These are phyloP conservation scores for Aythya baeri DNA, from an alignment of 2,113 vertebrate genomes.

Conservation along the genomic window DNA sequence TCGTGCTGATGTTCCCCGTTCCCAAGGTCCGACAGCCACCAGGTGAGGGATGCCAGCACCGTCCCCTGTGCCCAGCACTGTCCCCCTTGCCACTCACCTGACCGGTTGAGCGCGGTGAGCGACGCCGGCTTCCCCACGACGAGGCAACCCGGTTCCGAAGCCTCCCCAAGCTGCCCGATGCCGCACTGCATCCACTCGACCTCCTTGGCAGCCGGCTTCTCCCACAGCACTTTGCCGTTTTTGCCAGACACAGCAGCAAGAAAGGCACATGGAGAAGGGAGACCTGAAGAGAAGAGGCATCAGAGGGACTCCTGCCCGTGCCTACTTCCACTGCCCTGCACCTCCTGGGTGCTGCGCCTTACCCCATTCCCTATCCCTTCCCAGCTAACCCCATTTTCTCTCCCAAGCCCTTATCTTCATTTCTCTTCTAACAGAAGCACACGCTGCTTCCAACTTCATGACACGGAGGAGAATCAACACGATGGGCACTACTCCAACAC, in stretches of 20 bases:
- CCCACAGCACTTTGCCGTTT: conserved; percentile 83
- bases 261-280: conserved; percentile 83
- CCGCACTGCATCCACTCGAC: conserved; percentile 83
- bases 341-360: background rate
- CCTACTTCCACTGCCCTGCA: background rate
- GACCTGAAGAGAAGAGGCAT: conserved; percentile 71
- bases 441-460: background rate
- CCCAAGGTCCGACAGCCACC: background rate
- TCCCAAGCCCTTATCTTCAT: background rate
- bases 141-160: conserved; percentile 75
- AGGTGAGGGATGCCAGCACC: background rate
- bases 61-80: background rate
- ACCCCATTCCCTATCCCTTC: background rate
- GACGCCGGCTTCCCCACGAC: conserved; percentile 57
- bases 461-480: background rate
- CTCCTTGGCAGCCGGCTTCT: conserved; percentile 76
- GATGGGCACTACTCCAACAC: too few relatives aligned
- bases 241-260: conserved; percentile 84
- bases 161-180: background rate
- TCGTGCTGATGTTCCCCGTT: accelerated
- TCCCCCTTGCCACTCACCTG: conserved; percentile 73
- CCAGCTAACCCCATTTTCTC: background rate
- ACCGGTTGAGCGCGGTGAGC: conserved; percentile 75
- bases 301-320: background rate
- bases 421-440: background rate